These are phyloP conservation scores for Pachyseris speciosa DNA, from an alignment of 64 coral and sea anemone genomes.

Conservation along the genomic window DNA sequence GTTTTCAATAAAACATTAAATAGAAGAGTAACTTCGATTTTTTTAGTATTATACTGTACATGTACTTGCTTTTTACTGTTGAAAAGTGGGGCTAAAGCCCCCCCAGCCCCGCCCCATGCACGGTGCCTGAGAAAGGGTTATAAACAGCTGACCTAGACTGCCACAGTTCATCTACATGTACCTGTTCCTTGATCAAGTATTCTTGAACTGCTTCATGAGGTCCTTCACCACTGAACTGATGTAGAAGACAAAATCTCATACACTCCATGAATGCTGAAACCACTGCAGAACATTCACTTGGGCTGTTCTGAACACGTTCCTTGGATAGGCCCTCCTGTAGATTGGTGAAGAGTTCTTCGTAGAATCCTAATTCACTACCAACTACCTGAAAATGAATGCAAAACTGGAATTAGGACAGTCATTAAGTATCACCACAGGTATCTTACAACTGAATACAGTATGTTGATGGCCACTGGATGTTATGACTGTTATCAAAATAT, in stretches of 20 bases:
- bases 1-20: too few species aligned
- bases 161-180: neutral
- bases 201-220: constrained; percentile 27
- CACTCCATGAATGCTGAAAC: constrained; percentile 94
- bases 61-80: too few species aligned
- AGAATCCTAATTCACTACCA: constrained; percentile 61
- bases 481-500: too few species aligned
- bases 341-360: constrained; percentile 78
- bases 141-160: neutral
- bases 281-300: constrained; percentile 78
- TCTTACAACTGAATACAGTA: neutral
- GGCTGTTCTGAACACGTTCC: constrained; percentile 68
- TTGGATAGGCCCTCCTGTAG: constrained; percentile 69
- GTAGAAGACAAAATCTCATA: constrained; percentile 71
- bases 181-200: constrained; percentile 80
- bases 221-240: neutral
- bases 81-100: too few species aligned
- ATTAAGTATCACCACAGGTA: neutral
- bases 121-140: too few species aligned
- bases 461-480: too few species aligned
- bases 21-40: too few species aligned
- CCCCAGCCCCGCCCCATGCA: too few species aligned
- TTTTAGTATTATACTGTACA: too few species aligned
- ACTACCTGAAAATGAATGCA: constrained; percentile 40
- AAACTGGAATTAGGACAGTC: neutral